phyloP scores from a whole-genome alignment of 2,797 vertebrate species.

The Micrastur ruficollis region DNA sequence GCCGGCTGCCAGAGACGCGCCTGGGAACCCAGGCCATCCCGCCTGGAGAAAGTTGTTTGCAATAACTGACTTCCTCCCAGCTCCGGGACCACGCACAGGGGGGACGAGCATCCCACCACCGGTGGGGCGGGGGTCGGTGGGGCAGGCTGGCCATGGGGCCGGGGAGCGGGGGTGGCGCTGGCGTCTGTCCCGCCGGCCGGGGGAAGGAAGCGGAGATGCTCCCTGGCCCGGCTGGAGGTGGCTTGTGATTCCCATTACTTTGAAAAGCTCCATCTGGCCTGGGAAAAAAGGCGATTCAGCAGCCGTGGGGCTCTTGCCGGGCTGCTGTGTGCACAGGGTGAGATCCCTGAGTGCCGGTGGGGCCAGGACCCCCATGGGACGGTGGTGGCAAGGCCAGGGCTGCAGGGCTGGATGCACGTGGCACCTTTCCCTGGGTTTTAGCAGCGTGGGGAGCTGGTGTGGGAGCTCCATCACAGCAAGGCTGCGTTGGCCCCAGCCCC shows the following conservation, averaged over 20 bases:
- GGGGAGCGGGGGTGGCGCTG: not conserved
- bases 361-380: accelerated
- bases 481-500: accelerated
- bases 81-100: not conserved
- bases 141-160: not conserved
- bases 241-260: not conserved
- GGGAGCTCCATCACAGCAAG: accelerated
- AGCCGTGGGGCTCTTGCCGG: accelerated
- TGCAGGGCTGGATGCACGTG: accelerated
- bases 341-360: accelerated
- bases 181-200: not conserved
- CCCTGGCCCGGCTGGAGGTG: not conserved
- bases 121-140: constrained; percentile 16
- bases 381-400: not conserved
- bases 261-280: constrained; percentile 43
- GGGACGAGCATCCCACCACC: accelerated
- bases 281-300: not conserved
- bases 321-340: not conserved
- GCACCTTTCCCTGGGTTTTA: not conserved
- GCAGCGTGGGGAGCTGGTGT: accelerated
- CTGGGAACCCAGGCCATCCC: constrained; percentile 75
- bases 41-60: constrained; percentile 73
- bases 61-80: constrained; percentile 72
- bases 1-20: constrained; percentile 70
- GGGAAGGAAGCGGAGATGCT: not conserved